Evolutionary conservation across 2,113 vertebrate species (phyloP).

Genomic region (Cyprinus carpio): DNA sequence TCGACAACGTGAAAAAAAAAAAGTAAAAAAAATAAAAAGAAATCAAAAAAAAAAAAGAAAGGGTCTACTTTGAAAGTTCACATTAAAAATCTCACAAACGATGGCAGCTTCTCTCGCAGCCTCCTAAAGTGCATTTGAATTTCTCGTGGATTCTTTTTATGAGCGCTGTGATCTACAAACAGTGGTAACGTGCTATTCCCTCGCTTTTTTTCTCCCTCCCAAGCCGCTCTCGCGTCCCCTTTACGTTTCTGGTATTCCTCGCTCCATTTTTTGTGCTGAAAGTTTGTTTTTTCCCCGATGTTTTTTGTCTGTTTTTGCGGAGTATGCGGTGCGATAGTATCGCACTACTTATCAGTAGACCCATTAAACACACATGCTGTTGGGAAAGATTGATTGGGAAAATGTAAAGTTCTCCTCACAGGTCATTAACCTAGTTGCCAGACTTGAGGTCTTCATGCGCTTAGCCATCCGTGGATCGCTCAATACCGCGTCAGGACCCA

Average conservation of each 20-base stretch:
- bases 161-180: constrained; percentile 35
- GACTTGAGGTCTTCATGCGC: no score
- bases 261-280: constrained; percentile 62
- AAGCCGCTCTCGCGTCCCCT: no score
- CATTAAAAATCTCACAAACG: not conserved
- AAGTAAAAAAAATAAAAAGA: no score
- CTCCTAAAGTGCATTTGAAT: constrained; percentile 42
- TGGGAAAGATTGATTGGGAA: constrained; percentile 80
- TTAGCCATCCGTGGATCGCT: no score
- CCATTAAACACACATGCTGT: constrained; percentile 81
- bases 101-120: constrained; percentile 26
- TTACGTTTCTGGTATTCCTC: constrained; percentile 67
- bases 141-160: constrained; percentile 51
- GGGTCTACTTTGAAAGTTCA: constrained; percentile 24
- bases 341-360: constrained; percentile 75
- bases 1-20: no score
- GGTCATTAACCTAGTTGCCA: no score
- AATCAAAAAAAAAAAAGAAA: no score
- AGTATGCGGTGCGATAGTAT: constrained; percentile 75
- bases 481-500: no score
- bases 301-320: constrained; percentile 66
- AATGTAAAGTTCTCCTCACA: no score
- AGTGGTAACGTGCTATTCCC: constrained; percentile 49
- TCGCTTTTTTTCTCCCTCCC: constrained; percentile 27
- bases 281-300: constrained; percentile 72